Conservation (phyloP, 2,113 vertebrate species). For the Scolopax mira region DNA sequence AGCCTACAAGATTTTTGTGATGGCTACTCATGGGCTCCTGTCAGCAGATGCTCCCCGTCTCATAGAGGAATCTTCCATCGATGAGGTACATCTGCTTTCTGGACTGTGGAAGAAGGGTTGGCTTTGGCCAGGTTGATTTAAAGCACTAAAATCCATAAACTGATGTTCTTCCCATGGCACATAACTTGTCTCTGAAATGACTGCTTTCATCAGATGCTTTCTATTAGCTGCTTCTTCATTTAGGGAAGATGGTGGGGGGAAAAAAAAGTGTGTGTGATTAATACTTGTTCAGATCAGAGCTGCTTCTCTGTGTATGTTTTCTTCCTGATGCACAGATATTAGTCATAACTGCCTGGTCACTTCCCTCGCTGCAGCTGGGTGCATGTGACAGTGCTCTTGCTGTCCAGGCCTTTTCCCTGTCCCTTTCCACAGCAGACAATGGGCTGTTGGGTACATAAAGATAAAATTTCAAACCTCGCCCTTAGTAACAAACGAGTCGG, state of each 20-base stretch:
- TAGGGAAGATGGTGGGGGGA: too few relatives aligned
- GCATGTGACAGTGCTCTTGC: background rate
- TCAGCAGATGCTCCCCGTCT: conserved; percentile 94
- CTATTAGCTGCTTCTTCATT: background rate
- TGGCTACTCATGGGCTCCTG: conserved; percentile 96
- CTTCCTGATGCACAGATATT: background rate
- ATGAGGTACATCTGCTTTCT: conserved; percentile 78
- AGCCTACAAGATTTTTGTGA: conserved; percentile 97
- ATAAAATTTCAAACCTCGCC: background rate
- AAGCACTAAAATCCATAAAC: background rate
- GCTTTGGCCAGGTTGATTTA: background rate
- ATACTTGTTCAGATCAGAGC: background rate
- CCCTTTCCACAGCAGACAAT: background rate
- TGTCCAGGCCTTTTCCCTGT: background rate
- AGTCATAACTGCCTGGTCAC: background rate
- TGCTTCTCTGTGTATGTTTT: background rate
- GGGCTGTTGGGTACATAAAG: background rate
- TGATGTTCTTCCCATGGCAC: background rate
- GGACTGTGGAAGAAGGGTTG: background rate
- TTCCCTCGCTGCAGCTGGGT: background rate
- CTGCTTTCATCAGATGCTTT: background rate
- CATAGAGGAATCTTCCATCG: conserved; percentile 94
- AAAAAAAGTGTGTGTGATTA: background rate
- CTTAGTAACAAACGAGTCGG: background rate
- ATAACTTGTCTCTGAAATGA: background rate